Base-by-base conservation (phyloP, 2,888 invertebrate genomes). In the Sarcophaga caerulescens region DNA sequence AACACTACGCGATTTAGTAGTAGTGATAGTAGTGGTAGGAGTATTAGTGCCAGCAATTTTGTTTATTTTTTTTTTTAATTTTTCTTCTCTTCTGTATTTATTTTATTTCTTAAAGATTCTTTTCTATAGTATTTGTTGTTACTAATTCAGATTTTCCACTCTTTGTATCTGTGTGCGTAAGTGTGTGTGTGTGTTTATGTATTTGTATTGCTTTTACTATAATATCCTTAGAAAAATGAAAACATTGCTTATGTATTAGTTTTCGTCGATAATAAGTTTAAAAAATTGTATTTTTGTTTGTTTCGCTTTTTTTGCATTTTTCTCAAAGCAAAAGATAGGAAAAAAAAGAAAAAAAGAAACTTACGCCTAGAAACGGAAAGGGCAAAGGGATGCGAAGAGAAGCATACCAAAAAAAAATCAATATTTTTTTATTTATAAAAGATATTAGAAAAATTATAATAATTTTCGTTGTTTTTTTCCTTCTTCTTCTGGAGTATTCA, bases 211-310 rank as follows among this genome's bases (percentile, higher is more conserved):
- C 78, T 74, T 73, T 65, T 17, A 82, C 59, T 65, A 68, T 19
- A 79, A 68, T 19, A 79, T 75, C 66, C 47, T 70, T 76, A 66
- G 70, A 59, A 69, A 57, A 59, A 52, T 70, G 65, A 69, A 76
- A 83, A 62, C 73, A 35, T 78, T 86, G 86, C 83, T 87, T 84
- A 85, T 87, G 88, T 85, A 87, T 88, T 89, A 89, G 87, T 88
- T 82, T 86, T 88, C 6, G 85, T 81, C 88, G 87, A 89, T 88
- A 85, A 87, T 87, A 88, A 87, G 84, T 89, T 88, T 89, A 87
- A 88, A 88, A 88, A 83, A 47, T 70, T 70, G 65, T 73, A 77
- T 77, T 68, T 84, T 59, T 62, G 69, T 23, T 10, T 77, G 57
- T 77, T 45, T 5, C 19, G 11, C 65, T 69, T 69, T 70, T 60